These are phyloP conservation scores for Chloropsis hardwickii DNA, from an alignment of 2,113 vertebrate genomes.

Conservation along the genomic window DNA sequence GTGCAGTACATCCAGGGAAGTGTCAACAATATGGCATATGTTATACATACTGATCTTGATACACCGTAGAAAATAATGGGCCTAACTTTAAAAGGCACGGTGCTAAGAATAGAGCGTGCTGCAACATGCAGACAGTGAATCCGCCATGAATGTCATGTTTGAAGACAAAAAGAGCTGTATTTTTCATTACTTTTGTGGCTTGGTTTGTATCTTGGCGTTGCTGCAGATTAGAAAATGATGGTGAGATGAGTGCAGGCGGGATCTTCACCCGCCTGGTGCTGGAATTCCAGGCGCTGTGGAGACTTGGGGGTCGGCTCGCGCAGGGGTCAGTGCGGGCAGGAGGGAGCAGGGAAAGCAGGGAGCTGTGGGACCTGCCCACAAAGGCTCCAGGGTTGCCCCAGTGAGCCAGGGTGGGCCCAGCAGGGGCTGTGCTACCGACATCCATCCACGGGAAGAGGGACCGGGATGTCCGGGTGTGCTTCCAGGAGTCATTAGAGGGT, in stretches of 20 bases:
- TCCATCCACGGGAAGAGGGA: fast-evolving
- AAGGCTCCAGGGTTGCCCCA: background rate
- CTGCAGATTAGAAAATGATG: background rate
- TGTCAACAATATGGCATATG: slow-evolving; percentile 70
- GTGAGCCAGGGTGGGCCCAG: background rate
- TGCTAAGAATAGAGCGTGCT: slow-evolving; percentile 58
- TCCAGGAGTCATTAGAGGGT: slow-evolving; percentile 2
- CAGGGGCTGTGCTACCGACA: background rate
- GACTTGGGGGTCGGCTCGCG: fast-evolving
- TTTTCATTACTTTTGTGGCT: slow-evolving; percentile 45
- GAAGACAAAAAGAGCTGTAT: slow-evolving; percentile 60
- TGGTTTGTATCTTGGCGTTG: background rate
- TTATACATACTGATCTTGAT: slow-evolving; percentile 67
- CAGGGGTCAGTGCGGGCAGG: fast-evolving
- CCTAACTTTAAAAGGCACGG: slow-evolving; percentile 65
- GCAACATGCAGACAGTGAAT: slow-evolving; percentile 46
- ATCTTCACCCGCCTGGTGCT: background rate
- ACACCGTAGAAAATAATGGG: slow-evolving; percentile 67
- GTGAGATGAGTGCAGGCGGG: background rate
- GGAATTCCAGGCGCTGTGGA: background rate
- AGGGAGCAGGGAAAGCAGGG: background rate
- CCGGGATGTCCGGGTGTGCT: background rate
- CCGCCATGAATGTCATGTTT: slow-evolving; percentile 55
- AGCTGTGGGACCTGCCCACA: background rate
- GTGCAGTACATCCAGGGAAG: slow-evolving; percentile 66